phyloP scores from a whole-genome alignment of 2,113 vertebrate species.

The Nannobrachium achirus region DNA sequence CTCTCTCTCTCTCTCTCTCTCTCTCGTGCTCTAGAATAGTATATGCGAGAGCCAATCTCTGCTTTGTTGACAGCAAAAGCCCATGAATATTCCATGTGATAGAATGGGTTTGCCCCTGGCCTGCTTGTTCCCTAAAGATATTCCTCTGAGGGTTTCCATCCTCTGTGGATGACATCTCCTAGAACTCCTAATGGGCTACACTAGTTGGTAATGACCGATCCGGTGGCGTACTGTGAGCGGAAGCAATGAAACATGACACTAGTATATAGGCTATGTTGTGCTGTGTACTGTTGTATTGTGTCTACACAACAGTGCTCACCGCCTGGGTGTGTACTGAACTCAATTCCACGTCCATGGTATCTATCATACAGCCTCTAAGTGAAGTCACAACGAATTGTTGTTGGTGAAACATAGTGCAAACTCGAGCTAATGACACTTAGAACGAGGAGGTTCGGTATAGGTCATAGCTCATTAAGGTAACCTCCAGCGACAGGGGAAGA shows the following conservation, averaged over 20 bases:
- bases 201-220: neutral
- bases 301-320: neutral
- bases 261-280: no score
- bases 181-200: neutral
- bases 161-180: neutral
- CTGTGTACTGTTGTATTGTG: no score
- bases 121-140: neutral
- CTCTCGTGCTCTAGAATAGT: neutral
- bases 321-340: no score
- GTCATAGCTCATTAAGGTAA: no score
- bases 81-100: conserved; percentile 9
- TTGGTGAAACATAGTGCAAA: no score
- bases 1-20: no score
- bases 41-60: neutral
- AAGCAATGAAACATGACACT: neutral
- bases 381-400: no score
- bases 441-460: no score
- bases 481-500: no score
- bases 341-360: neutral
- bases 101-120: conserved; percentile 2
- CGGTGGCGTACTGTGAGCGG: neutral
- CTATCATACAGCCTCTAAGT: neutral
- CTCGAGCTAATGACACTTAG: no score
- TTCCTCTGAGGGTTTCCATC: neutral
- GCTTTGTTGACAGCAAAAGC: neutral